phyloP scores from a whole-genome alignment of 2,113 vertebrate species.

The Castor canadensis region DNA sequence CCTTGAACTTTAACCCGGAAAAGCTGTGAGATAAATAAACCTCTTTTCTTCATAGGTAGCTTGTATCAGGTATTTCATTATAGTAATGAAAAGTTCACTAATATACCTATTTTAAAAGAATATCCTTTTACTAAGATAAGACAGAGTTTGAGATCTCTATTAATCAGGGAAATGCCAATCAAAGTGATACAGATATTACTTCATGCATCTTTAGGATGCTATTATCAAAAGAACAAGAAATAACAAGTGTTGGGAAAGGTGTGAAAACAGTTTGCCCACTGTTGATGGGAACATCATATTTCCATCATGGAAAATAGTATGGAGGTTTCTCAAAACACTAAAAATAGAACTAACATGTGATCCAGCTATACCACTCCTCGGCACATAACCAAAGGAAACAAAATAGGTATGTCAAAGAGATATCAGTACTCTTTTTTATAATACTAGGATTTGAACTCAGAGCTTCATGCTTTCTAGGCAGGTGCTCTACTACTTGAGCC shows the following conservation, averaged over 20 bases:
- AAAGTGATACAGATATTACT: background rate
- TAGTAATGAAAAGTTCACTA: background rate
- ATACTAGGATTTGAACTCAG: too few species aligned
- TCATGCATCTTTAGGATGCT: background rate
- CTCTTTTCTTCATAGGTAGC: background rate
- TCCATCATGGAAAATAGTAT: too few species aligned
- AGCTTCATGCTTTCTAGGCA: too few species aligned
- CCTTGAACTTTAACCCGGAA: background rate
- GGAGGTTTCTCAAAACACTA: too few species aligned
- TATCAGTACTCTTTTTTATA: too few species aligned
- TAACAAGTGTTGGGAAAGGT: background rate
- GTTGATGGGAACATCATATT: background rate
- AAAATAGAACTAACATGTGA: too few species aligned
- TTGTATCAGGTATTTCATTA: background rate
- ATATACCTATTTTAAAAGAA: background rate
- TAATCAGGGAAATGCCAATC: background rate
- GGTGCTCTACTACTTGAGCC: too few species aligned
- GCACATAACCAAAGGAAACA: too few species aligned
- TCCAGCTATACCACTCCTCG: too few species aligned
- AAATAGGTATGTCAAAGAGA: too few species aligned
- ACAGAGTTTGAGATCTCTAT: background rate
- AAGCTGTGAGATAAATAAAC: background rate
- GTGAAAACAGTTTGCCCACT: background rate
- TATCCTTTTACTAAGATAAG: conserved; percentile 1
- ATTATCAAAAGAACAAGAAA: background rate